Base-by-base conservation (phyloP, 2,888 invertebrate genomes). In the Ethmia dodecea region DNA sequence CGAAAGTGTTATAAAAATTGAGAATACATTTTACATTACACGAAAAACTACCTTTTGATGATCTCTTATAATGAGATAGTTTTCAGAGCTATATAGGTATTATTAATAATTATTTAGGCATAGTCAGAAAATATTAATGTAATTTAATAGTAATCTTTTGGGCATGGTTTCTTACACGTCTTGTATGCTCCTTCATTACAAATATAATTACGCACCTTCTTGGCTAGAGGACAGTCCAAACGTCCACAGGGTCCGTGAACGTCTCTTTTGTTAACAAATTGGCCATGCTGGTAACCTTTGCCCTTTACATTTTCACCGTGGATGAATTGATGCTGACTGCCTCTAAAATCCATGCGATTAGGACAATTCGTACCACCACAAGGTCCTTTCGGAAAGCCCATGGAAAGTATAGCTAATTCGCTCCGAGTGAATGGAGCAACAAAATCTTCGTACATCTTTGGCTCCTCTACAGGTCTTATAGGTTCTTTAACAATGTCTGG, bases 311-410 rank as follows among this genome's bases (percentile, higher is more conserved):
- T 63, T 44, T 84, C 78, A 6, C 86, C 86, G 20, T 55, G 69
- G 28, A 86, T 80, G 29, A 86, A 86, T 31, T 78, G 76, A 43
- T 86, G 84, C 35, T 86, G 80, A 41, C 79, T 80, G 1, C 83
- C 83, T 45, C 83, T 64, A 32, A 63, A 84, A 0, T 86, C 81
- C 83, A 86, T 79, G 40, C 86, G 59, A 41, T 75, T 80, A 1
- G 64, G 68, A 50, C 86, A 86, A 31, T 86, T 86, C 0, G 80
- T 83, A n/a, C 86, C 86, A 35, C 83, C 84, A 47, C 86, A 86
- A 2, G 84, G 84, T 0, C 86, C 86, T 52, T 83, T 86, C 1
- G 86, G 86, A 35, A 86, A 86, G 27, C 86, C 86, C 86, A 86
- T 86, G 0, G 86, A 55, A n/a, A 86, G 56, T 35, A 86, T 86